phyloP scores from a whole-genome alignment of 2,113 vertebrate genomes.

The Cairina moschata region DNA sequence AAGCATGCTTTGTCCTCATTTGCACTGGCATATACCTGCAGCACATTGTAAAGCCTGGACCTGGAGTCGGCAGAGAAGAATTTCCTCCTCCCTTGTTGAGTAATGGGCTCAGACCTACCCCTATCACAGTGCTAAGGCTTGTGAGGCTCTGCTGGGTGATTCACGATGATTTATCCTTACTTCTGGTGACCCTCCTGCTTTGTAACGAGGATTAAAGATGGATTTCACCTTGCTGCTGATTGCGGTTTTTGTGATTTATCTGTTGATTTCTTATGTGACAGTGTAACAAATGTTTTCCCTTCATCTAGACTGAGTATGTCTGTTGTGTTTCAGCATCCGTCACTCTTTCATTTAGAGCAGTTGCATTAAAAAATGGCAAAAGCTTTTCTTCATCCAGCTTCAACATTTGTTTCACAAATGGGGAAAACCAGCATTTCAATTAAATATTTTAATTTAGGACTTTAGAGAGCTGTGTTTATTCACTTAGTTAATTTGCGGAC shows the following conservation, averaged over 20 bases:
- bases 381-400: not conserved
- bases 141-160: not conserved
- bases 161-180: not conserved
- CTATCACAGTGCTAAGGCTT: not conserved
- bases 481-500: constrained; percentile 23
- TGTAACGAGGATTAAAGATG: not conserved
- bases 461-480: constrained; percentile 22
- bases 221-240: not conserved
- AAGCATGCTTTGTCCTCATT: not conserved
- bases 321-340: not conserved
- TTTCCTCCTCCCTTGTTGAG: not conserved
- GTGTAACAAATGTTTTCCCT: not conserved
- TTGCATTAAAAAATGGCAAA: constrained; percentile 23
- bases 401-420: constrained; percentile 5
- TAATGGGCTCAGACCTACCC: not conserved
- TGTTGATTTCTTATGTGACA: not conserved
- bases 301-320: not conserved
- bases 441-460: constrained; percentile 31
- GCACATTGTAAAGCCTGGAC: not conserved
- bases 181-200: not conserved
- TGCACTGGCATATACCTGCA: not conserved
- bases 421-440: not conserved
- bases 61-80: not conserved
- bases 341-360: not conserved
- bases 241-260: not conserved